Percentiles rank a stretch among this genome's conserved stretches.
These are phyloP conservation scores for Drosophila grimshawi DNA, from an alignment of 1,140 invertebrate species.

Conservation along the genomic window DNA sequence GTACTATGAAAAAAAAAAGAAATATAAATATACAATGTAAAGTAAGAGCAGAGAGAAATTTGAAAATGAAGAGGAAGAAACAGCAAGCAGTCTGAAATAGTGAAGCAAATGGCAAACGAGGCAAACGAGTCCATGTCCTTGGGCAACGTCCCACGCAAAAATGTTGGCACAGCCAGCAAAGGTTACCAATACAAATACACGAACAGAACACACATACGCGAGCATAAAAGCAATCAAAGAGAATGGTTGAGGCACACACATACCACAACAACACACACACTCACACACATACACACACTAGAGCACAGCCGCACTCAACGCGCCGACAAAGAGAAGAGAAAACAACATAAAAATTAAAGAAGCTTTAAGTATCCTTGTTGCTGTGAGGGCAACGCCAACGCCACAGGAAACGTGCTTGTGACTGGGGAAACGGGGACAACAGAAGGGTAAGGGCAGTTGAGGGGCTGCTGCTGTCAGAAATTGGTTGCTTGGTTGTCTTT, in stretches of 20 bases:
- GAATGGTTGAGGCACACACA: conserved; percentile 66
- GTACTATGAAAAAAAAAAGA: conserved; percentile 20
- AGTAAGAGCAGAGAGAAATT: conserved; percentile 22
- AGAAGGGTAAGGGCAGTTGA: not conserved
- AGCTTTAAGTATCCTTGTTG: conserved; percentile 76
- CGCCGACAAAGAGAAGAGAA: conserved; percentile 74
- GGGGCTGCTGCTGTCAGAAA: conserved; percentile 30
- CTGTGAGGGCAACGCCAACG: conserved; percentile 45
- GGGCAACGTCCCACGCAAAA: conserved; percentile 82
- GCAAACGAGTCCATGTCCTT: conserved; percentile 80
- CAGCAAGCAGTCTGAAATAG: conserved; percentile 36
- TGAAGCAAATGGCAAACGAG: conserved; percentile 56
- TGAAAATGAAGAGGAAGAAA: conserved; percentile 15
- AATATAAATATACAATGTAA: conserved; percentile 15
- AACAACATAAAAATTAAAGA: conserved; percentile 83
- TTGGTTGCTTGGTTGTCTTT: conserved; percentile 48
- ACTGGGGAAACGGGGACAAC: not conserved
- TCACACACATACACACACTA: conserved; percentile 37
- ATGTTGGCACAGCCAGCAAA: conserved; percentile 70
- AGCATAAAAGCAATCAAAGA: conserved; percentile 70
- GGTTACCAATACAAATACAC: conserved; percentile 64
- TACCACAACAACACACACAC: conserved; percentile 34
- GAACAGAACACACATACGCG: conserved; percentile 27
- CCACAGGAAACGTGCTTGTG: conserved; percentile 35
- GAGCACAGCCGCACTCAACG: conserved; percentile 46